A percentile compares a stretch with the other conserved stretches of the same genome.
phyloP scores from a whole-genome alignment of 2,113 vertebrate species.

The Thunnus thynnus region DNA sequence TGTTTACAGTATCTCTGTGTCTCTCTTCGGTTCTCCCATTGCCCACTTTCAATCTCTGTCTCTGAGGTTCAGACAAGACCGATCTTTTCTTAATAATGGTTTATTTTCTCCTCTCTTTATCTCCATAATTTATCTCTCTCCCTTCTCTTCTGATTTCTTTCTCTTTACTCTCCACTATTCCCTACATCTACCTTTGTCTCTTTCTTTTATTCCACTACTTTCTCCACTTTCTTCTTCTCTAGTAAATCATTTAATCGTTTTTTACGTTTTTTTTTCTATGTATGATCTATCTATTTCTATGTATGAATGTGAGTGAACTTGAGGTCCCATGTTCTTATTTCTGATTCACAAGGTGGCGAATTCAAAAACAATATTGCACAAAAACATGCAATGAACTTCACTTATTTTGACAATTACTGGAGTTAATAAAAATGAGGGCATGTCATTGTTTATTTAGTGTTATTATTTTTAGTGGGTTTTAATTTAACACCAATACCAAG shows the following conservation, averaged over 20 bases:
- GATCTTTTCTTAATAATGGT: background rate
- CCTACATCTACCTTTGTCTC: background rate
- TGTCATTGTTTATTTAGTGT: background rate
- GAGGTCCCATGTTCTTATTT: background rate
- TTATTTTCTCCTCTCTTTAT: too few species aligned
- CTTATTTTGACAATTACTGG: background rate
- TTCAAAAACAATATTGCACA: background rate
- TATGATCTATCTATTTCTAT: too few species aligned
- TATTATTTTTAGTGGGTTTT: background rate
- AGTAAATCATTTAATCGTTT: background rate
- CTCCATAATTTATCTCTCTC: background rate
- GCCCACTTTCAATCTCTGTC: background rate
- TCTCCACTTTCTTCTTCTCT: background rate
- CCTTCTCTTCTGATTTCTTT: too few species aligned
- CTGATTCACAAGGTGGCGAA: background rate
- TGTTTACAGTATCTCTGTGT: background rate
- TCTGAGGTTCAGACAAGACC: background rate
- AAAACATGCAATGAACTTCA: background rate
- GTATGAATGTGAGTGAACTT: too few species aligned
- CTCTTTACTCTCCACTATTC: background rate
- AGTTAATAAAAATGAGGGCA: background rate
- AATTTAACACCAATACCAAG: background rate
- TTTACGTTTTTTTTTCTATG: background rate
- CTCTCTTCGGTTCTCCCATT: background rate
- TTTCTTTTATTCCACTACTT: background rate